Evolutionary conservation across 2,797 vertebrate species (phyloP).

Genomic region (Salmo trutta): DNA sequence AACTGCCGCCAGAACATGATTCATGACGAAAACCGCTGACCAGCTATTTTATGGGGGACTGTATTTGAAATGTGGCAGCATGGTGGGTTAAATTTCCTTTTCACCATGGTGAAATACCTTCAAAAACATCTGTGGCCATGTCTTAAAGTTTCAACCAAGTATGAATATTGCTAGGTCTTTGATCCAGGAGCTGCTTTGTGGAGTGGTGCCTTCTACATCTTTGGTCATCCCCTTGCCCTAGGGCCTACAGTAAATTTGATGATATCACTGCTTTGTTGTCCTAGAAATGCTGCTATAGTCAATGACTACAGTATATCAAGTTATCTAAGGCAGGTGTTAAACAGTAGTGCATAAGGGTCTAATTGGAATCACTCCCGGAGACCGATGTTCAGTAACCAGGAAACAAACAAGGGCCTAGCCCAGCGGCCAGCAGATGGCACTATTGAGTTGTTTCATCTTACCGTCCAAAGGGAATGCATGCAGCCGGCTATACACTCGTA

Average conservation of each 20-base stretch:
- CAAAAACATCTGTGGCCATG: slow-evolving; percentile 22
- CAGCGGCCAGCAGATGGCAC: no score
- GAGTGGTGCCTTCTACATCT: slow-evolving; percentile 27
- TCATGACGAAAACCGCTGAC: no score
- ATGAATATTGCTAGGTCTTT: slow-evolving; percentile 36
- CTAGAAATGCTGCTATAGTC: slow-evolving; percentile 6
- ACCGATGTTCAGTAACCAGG: neutral
- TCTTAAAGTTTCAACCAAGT: slow-evolving; percentile 31
- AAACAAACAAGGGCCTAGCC: neutral
- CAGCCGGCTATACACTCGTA: no score
- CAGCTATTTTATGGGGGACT: neutral
- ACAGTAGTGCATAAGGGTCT: no score
- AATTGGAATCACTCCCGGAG: neutral
- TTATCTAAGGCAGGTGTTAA: neutral
- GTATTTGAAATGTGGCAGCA: slow-evolving; percentile 9
- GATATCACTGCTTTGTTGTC: slow-evolving; percentile 7
- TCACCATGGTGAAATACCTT: slow-evolving; percentile 21
- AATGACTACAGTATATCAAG: neutral
- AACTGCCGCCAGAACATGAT: no score
- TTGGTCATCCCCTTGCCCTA: slow-evolving; percentile 9
- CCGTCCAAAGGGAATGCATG: neutral
- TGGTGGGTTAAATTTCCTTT: slow-evolving; percentile 22
- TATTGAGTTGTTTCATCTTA: no score
- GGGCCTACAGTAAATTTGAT: neutral
- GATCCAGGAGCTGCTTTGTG: slow-evolving; percentile 31